Evolutionary conservation across 1,140 invertebrate species (phyloP).

Genomic region (Elysia chlorotica): DNA sequence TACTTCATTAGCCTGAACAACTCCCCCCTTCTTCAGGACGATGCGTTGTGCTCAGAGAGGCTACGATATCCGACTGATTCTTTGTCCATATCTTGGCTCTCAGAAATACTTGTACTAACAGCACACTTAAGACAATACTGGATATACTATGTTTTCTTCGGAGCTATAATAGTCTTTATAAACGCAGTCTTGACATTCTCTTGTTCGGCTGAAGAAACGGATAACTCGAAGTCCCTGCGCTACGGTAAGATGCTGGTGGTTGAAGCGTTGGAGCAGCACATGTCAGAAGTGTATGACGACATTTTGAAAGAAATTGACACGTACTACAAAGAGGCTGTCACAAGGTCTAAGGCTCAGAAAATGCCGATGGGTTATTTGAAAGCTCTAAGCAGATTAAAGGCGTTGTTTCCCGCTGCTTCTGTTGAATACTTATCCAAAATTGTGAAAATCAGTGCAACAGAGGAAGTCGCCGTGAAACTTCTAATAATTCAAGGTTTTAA

Average conservation of each 20-base stretch:
- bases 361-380: background rate
- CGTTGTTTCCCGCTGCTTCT: background rate
- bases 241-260: constrained; percentile 14
- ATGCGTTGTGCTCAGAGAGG: no score
- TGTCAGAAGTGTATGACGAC: constrained; percentile 3
- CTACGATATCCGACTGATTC: no score
- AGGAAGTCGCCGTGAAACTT: background rate
- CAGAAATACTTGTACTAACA: background rate
- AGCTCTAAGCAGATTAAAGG: constrained; percentile 4
- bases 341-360: no score
- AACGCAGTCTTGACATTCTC: background rate
- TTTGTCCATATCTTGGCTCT: background rate
- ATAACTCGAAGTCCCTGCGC: background rate
- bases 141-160: constrained; percentile 5
- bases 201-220: background rate
- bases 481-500: constrained; percentile 5
- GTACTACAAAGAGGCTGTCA: background rate
- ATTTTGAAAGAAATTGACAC: constrained; percentile 1
- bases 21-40: no score
- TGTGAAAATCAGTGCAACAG: background rate
- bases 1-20: background rate
- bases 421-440: background rate
- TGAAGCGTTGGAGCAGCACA: constrained; percentile 1
- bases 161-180: background rate
- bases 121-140: constrained; percentile 1